Percentiles rank a stretch among this genome's conserved stretches.
phyloP scores from a whole-genome alignment of 2,113 vertebrate species.

The Anoplopoma fimbria region DNA sequence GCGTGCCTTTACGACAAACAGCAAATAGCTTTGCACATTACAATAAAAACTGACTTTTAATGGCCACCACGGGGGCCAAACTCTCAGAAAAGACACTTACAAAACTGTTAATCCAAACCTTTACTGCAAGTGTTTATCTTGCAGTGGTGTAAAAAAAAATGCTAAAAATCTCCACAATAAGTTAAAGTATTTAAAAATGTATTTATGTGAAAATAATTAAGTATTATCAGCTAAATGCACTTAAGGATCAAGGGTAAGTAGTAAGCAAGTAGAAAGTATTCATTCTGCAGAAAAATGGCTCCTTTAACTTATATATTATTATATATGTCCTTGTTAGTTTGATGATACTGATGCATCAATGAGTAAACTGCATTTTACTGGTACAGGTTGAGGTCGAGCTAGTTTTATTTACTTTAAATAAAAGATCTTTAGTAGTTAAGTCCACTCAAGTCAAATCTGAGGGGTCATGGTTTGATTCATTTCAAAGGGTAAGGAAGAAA shows the following conservation, averaged over 20 bases:
- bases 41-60: slow-evolving; percentile 45
- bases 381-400: not conserved
- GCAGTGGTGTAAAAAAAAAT: not conserved
- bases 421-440: not conserved
- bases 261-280: no score
- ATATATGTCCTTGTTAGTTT: not conserved
- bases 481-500: not conserved
- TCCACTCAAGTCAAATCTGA: not conserved
- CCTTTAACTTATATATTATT: not conserved
- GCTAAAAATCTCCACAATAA: not conserved
- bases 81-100: slow-evolving; percentile 33
- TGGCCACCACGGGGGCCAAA: not conserved
- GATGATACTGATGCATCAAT: not conserved
- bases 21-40: not conserved
- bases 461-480: not conserved
- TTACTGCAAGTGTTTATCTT: not conserved
- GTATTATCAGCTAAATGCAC: not conserved
- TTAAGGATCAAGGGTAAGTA: not conserved
- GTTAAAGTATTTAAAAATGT: not conserved
- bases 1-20: slow-evolving; percentile 59
- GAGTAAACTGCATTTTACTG: not conserved
- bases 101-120: slow-evolving; percentile 28
- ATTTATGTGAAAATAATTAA: not conserved
- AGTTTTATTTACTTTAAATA: not conserved
- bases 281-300: not conserved